Evolutionary conservation across 2,113 vertebrate genomes (phyloP).

Genomic region (Zingel zingel): DNA sequence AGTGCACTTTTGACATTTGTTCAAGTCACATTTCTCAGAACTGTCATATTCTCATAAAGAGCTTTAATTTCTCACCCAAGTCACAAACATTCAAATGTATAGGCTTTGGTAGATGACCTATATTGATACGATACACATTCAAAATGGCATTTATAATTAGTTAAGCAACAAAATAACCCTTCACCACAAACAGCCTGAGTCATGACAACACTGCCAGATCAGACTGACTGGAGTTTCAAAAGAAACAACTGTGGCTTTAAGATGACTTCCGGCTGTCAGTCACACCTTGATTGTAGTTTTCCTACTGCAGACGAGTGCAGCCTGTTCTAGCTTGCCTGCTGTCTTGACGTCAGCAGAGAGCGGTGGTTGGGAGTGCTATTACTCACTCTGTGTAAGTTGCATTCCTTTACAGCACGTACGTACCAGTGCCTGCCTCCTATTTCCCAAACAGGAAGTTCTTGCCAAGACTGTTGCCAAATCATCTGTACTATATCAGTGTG

Average conservation of each 20-base stretch:
- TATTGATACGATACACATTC: background rate
- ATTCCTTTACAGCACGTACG: constrained; percentile 77
- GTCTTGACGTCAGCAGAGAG: constrained; percentile 78
- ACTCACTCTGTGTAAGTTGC: constrained; percentile 77
- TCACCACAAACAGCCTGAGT: constrained; percentile 35
- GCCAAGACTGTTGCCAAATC: constrained; percentile 74
- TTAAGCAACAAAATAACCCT: background rate
- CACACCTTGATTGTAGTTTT: constrained; percentile 79
- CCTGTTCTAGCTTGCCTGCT: constrained; percentile 74
- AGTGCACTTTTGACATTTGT: background rate
- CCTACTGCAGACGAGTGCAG: constrained; percentile 37
- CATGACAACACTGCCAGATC: constrained; percentile 12
- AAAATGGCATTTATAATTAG: background rate
- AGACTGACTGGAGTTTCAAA: constrained; percentile 26
- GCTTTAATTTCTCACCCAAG: background rate
- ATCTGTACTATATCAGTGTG: constrained; percentile 47
- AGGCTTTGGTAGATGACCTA: background rate
- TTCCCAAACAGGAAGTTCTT: constrained; percentile 76
- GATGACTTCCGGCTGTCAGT: constrained; percentile 73
- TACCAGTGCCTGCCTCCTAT: constrained; percentile 53
- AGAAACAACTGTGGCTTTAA: constrained; percentile 57
- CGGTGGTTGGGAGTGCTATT: constrained; percentile 78
- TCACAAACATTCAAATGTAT: background rate
- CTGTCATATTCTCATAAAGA: background rate
- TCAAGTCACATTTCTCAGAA: background rate